Percentiles rank a stretch among this genome's conserved stretches.
Evolutionary conservation across 2,113 vertebrate species (phyloP).

Genomic region (Microcebus lehilahytsara): DNA sequence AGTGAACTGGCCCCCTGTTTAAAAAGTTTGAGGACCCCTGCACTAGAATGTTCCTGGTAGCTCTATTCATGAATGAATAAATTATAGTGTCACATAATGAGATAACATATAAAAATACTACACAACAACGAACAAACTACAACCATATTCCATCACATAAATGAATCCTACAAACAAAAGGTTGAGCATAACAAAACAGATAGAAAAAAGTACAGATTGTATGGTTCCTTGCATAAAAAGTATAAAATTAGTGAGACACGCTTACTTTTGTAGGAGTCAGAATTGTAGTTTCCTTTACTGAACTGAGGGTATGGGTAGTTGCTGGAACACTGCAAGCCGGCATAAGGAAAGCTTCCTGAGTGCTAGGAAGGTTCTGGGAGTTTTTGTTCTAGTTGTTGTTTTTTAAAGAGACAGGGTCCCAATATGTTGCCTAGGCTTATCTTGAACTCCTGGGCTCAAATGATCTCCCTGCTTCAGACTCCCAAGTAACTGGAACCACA

Average conservation of each 20-base stretch:
- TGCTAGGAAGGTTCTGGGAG: neutral
- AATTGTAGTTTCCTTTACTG: neutral
- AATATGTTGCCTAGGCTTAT: no score
- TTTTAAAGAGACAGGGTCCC: no score
- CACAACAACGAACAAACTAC: neutral
- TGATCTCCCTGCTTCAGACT: no score
- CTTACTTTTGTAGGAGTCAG: neutral
- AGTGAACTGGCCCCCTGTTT: no score
- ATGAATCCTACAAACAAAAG: neutral
- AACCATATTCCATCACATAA: neutral
- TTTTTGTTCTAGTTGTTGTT: no score
- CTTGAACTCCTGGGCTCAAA: no score
- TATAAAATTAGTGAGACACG: neutral
- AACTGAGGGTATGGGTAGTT: neutral
- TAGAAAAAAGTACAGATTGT: neutral
- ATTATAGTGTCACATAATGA: neutral
- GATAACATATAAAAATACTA: neutral
- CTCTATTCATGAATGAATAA: neutral
- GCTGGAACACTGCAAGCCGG: neutral
- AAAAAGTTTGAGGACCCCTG: no score
- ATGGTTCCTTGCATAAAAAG: neutral
- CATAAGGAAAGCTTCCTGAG: neutral
- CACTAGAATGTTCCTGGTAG: neutral
- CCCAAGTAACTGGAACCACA: no score
- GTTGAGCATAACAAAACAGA: neutral